Conservation (phyloP, 1,140 invertebrate species). For the Tenebrio molitor region DNA sequence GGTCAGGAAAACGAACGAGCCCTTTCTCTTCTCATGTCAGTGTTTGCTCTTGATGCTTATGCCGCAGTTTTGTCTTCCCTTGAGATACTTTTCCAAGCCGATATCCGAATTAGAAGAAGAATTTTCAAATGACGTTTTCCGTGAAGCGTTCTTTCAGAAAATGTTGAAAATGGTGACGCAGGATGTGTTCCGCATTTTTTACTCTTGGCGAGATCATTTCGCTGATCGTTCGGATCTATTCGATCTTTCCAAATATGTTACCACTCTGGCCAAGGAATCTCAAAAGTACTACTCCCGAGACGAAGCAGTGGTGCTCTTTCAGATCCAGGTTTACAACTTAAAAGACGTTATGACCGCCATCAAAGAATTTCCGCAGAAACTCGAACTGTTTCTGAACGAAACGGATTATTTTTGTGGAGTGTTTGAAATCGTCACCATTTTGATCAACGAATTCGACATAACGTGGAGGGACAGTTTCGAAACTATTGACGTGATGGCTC, state of each 20-base stretch:
- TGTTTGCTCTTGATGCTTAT: background rate
- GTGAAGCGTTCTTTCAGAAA: background rate
- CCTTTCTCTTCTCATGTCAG: background rate
- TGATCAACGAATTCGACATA: constrained; percentile 77
- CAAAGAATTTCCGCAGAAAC: background rate
- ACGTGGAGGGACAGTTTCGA: constrained; percentile 80
- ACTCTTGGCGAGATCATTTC: background rate
- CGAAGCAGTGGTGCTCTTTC: no score
- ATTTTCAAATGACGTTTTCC: background rate
- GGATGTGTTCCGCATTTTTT: background rate
- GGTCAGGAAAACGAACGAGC: constrained; percentile 63
- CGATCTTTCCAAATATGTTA: no score
- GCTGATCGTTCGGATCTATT: no score
- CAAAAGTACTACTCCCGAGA: no score
- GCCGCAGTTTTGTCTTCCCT: background rate
- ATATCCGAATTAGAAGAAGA: background rate
- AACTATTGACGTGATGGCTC: constrained; percentile 70
- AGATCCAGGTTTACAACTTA: no score
- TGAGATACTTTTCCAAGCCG: background rate
- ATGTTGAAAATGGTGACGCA: background rate
- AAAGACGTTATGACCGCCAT: background rate
- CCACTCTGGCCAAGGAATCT: no score
- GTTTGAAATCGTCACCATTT: constrained; percentile 71
- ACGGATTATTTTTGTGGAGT: constrained; percentile 68
- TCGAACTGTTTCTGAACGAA: background rate